Percentiles rank a stretch among this genome's conserved stretches.
Evolutionary conservation across 2,888 invertebrate genomes (phyloP).

Genomic region (Cheilosia scutellata): DNA sequence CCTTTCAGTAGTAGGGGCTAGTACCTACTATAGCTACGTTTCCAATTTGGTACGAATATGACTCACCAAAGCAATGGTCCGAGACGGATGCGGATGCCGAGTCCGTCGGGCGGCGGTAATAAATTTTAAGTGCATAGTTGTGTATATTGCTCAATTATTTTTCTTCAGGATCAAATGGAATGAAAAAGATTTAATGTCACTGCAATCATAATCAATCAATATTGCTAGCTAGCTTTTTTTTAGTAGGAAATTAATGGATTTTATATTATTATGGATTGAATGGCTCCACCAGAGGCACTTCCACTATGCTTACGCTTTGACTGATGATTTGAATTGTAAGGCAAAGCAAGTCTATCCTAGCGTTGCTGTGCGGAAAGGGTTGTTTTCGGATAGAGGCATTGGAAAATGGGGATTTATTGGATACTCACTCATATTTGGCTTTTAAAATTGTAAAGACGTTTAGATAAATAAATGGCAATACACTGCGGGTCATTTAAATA

Average conservation of each 20-base stretch:
- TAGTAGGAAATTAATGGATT: slow-evolving; percentile 68
- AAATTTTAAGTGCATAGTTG: slow-evolving; percentile 77
- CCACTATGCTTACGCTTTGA: slow-evolving; percentile 41
- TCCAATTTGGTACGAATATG: slow-evolving; percentile 39
- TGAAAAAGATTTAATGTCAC: slow-evolving; percentile 77
- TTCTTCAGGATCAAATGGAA: slow-evolving; percentile 75
- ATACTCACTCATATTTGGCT: no score
- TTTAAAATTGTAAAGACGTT: no score
- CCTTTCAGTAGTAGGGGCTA: slow-evolving; percentile 1
- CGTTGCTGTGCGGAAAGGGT: no score
- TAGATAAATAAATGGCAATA: no score
- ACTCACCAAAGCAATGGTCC: slow-evolving; percentile 58
- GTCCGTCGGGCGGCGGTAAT: slow-evolving; percentile 52
- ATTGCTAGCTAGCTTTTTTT: slow-evolving; percentile 19
- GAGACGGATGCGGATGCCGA: slow-evolving; percentile 55
- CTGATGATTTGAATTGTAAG: slow-evolving; percentile 36
- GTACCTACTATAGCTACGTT: not conserved
- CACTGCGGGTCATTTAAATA: no score
- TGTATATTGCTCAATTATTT: slow-evolving; percentile 77
- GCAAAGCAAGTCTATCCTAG: not conserved
- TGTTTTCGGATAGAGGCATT: not conserved
- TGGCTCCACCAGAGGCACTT: slow-evolving; percentile 35
- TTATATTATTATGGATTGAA: slow-evolving; percentile 42
- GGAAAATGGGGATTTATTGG: not conserved
- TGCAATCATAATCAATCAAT: slow-evolving; percentile 77